Percentiles rank a stretch among this genome's conserved stretches.
These are phyloP conservation scores for Cephalopterus ornatus DNA, from an alignment of 2,113 vertebrate genomes.

Conservation along the genomic window DNA sequence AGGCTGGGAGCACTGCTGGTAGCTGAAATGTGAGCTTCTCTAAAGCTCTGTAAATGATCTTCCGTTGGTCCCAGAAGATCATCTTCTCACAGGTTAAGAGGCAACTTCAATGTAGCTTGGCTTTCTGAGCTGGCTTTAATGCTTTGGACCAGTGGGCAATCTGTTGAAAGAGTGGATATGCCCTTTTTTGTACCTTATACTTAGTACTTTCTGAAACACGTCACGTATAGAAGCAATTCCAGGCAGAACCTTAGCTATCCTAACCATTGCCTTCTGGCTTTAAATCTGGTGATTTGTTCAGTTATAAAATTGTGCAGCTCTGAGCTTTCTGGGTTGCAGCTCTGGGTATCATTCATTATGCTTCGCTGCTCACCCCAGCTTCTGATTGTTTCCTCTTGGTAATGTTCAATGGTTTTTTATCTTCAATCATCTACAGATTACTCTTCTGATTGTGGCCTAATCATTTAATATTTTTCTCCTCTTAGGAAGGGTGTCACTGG, in stretches of 20 bases:
- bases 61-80: neutral
- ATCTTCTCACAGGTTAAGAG: neutral
- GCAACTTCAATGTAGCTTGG: neutral
- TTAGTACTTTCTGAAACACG: neutral
- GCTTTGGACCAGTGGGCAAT: neutral
- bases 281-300: neutral
- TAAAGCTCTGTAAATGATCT: neutral
- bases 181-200: neutral
- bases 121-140: conserved; percentile 28
- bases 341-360: neutral
- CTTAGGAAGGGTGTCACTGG: neutral
- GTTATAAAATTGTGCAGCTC: neutral
- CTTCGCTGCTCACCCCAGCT: neutral
- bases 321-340: neutral
- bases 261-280: neutral
- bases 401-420: neutral
- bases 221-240: neutral
- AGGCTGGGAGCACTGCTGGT: neutral
- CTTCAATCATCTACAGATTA: neutral
- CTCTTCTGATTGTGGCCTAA: neutral
- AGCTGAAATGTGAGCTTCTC: neutral
- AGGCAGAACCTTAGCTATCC: neutral
- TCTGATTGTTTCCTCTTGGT: neutral
- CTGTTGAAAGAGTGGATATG: neutral
- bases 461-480: neutral